Evolutionary conservation across 2,888 invertebrate genomes (phyloP).

Genomic region (Drosophila algonquin): DNA sequence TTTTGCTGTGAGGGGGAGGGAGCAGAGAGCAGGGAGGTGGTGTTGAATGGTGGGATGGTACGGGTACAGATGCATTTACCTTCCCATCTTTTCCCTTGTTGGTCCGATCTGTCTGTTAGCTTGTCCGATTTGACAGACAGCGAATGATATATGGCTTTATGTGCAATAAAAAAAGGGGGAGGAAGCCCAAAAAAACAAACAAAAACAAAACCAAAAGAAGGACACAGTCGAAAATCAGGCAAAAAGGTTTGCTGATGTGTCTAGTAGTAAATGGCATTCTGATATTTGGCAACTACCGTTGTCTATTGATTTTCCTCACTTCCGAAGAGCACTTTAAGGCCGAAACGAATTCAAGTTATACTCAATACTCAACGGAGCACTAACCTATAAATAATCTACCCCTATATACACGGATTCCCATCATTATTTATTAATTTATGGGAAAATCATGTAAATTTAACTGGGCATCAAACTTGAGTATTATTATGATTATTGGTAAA

Average conservation of each 20-base stretch:
- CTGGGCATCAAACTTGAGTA: slow-evolving; percentile 57
- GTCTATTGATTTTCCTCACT: slow-evolving; percentile 63
- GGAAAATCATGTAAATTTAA: slow-evolving; percentile 81
- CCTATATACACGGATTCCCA: slow-evolving; percentile 46
- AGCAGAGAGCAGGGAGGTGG: slow-evolving; percentile 9
- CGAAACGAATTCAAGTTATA: slow-evolving; percentile 29
- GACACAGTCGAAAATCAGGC: slow-evolving; percentile 58
- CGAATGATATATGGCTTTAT: slow-evolving; percentile 75
- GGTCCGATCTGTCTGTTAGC: slow-evolving; percentile 72
- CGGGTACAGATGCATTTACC: slow-evolving; percentile 13
- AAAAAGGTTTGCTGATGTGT: slow-evolving; percentile 50
- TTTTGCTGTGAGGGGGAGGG: slow-evolving; percentile 49
- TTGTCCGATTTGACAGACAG: slow-evolving; percentile 78
- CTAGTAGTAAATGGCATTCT: slow-evolving; percentile 74
- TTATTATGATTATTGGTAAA: slow-evolving; percentile 60
- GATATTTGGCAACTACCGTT: slow-evolving; percentile 70
- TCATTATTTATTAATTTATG: slow-evolving; percentile 76
- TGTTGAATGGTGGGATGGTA: slow-evolving; percentile 14
- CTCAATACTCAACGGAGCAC: no score
- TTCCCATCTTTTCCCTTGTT: slow-evolving; percentile 58
- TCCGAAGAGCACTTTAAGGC: slow-evolving; percentile 11
- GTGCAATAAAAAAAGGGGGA: slow-evolving; percentile 26
- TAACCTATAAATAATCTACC: slow-evolving; percentile 44
- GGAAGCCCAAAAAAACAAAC: slow-evolving; percentile 20
- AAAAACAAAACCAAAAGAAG: slow-evolving; percentile 11